phyloP scores from a whole-genome alignment of 1,140 invertebrate species.

The Kradibia gibbosae region DNA sequence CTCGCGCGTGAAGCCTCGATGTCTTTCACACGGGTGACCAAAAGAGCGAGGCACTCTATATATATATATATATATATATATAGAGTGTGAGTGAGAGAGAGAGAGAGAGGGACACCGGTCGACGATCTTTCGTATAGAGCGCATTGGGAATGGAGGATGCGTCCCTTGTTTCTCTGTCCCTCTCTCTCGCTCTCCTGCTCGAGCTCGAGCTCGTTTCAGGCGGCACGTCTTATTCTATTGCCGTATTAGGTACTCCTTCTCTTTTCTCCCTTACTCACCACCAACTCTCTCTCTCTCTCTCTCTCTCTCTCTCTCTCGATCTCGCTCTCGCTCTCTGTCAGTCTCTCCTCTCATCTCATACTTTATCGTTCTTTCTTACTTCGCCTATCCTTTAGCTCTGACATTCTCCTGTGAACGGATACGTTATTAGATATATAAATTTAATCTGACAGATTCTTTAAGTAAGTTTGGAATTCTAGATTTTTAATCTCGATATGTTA shows the following conservation, averaged over 20 bases:
- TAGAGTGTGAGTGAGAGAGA: neutral
- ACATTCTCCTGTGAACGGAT: slow-evolving; percentile 14
- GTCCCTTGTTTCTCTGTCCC: neutral
- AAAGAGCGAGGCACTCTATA: neutral
- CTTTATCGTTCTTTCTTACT: too few species aligned
- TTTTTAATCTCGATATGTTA: neutral
- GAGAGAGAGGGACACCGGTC: neutral
- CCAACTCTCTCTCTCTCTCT: slow-evolving; percentile 16
- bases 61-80: neutral
- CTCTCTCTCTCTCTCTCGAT: neutral
- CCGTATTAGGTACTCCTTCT: slow-evolving; percentile 14
- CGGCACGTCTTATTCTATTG: slow-evolving; percentile 2
- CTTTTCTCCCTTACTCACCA: neutral
- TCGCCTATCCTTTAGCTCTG: neutral
- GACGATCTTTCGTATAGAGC: slow-evolving; percentile 5
- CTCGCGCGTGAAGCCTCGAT: neutral
- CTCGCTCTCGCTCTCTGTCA: slow-evolving; percentile 9
- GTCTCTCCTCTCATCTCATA: neutral
- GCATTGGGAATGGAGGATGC: slow-evolving; percentile 7
- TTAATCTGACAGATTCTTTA: neutral
- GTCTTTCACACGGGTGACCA: neutral
- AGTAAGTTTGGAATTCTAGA: neutral
- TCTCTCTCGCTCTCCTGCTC: neutral
- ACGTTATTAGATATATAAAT: slow-evolving; percentile 11
- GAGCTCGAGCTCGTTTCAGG: slow-evolving; percentile 1